Evolutionary conservation across 2,797 vertebrate genomes (phyloP), one percentile per base, ranked within the genome.

Genomic region (Heteromormyrus szaboi): DNA sequence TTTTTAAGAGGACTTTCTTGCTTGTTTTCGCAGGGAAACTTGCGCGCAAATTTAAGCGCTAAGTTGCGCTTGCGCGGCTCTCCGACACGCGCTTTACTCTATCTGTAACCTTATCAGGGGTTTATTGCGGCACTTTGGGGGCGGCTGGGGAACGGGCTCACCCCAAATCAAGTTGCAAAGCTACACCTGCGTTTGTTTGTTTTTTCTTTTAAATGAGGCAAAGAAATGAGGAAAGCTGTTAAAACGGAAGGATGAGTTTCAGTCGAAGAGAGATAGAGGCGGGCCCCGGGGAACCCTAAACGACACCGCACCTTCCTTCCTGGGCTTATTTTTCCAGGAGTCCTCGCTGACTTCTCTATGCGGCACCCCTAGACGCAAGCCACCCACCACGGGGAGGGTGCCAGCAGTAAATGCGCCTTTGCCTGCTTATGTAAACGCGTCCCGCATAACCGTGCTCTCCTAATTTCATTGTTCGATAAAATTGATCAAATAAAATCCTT

Each of bases 401-500:
- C 4, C 4, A 53, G 48, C 51, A 37, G 51, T 56, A 53, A 12
- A 25, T 19, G 14, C 5, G 7, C 79, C 7, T 1, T n/a, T 7
- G 37, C 14, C 4, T 11, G 41, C 79, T 22, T 33, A 37, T 86
- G 25, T 37, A 86, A 86, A 33, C 50, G 29, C 22, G 51, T 53
- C 19, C 33, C 85, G 50, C 86, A 84, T 84, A 51, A 88, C 62
- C 41, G 1, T 22, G 22, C 83, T 54, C 25, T 33, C 29, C 33
- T 72, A 87, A 88, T 68, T 48, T 65, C 89, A 89, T 88, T 84
- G 22, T 37, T 51, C 5, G 25, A 86, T 56, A 25, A 56, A n/a
- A 56, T 56, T 56, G 54, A 7, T 56, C 51, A 86, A 19, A 54
- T 37, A 86, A 37, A 54, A 53, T 59, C 7, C 19, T 87, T 19